Evolutionary conservation across 2,888 invertebrate species (phyloP).

Genomic region (Drosophila neonasuta): DNA sequence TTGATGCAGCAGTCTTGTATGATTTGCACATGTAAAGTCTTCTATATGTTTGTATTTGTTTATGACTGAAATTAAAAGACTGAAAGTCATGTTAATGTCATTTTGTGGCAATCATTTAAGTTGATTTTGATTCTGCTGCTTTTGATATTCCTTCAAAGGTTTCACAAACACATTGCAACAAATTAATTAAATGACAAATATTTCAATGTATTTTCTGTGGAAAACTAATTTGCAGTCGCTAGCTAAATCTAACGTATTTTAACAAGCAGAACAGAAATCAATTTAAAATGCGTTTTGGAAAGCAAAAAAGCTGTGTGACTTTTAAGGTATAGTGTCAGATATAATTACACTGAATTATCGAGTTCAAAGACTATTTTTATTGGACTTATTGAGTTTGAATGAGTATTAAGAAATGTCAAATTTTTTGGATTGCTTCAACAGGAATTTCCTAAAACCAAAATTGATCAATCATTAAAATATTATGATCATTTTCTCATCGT

Average conservation of each 20-base stretch:
- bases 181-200: conserved; percentile 1
- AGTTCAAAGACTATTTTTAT: too few relatives aligned
- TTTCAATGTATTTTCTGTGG: neutral
- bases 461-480: too few relatives aligned
- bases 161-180: neutral
- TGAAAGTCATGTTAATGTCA: conserved; percentile 10
- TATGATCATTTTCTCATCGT: too few relatives aligned
- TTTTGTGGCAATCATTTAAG: conserved; percentile 9
- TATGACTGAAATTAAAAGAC: conserved; percentile 13
- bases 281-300: neutral
- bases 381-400: too few relatives aligned
- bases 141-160: conserved; percentile 4
- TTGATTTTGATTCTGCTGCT: neutral
- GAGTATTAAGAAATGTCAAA: too few relatives aligned
- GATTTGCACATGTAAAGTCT: neutral
- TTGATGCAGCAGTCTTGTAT: conserved; percentile 26
- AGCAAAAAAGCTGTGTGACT: too few relatives aligned
- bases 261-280: neutral
- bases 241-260: neutral
- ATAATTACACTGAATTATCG: too few relatives aligned
- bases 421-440: too few relatives aligned
- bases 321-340: too few relatives aligned
- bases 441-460: too few relatives aligned
- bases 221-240: neutral
- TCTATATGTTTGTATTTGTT: neutral